Evolutionary conservation across 1,140 invertebrate genomes (phyloP), one percentile per base, ranked within the genome.

Genomic region (Kradibia gibbosae): DNA sequence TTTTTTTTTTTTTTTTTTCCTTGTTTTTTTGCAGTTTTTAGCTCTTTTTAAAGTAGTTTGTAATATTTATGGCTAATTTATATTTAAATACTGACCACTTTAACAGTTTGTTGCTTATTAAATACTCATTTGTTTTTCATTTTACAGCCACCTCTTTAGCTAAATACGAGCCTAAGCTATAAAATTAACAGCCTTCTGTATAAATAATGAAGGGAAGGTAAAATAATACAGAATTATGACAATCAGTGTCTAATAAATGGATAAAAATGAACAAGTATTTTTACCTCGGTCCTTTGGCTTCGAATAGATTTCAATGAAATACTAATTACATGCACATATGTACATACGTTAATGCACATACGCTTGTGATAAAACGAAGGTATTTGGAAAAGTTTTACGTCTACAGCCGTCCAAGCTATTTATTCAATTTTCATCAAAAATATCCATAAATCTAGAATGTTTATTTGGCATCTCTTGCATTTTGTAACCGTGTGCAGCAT

Each of bases 101-200:
- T 67, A 67, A 67, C 62, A 67, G 36, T 67, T 39, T 67, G 62
- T 67, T 39, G 34, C 62, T 67, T 67, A 67, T 67, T 67, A 67
- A 67, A 67, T 67, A 39, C 62, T 67, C 34, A 8, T 67, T 67
- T 67, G 20, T 39, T 67, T 67, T 67, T 39, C 34, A n/a, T 67
- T 65, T 67, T 67, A 67, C 62, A 67, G 34, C 17, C 20, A 36
- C 34, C n/a, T 28, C 62, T 22, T 39, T 10, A 5, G 34, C 34
- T 67, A 67, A 67, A 39, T 67, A 67, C 62, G 39, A 67, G 34
- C 62, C n/a, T 39, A 34, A 10, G 8, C 34, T 67, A n/a, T 39
- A 39, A 67, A 39, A 67, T 67, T 67, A 67, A 65, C 17, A 17
- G 34, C 62, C 34, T 22, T 5, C 20, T 8, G 11, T 10, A 39